Percentiles rank a stretch among this genome's conserved stretches.
These are phyloP conservation scores for Antrozous pallidus DNA, from an alignment of 2,797 vertebrate species.

Conservation along the genomic window DNA sequence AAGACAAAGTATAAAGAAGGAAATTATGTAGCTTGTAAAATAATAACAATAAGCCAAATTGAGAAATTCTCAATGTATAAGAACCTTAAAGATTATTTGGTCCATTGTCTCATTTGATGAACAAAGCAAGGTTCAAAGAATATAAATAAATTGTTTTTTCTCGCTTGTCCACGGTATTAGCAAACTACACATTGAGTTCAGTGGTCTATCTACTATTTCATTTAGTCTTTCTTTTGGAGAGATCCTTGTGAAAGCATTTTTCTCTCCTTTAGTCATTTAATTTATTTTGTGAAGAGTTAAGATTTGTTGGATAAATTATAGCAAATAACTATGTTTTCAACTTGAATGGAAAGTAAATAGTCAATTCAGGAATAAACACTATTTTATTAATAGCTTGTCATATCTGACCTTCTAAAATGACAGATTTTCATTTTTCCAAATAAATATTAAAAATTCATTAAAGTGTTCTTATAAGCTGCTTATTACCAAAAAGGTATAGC, in stretches of 20 bases:
- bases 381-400: conserved; percentile 78
- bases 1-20: conserved; percentile 5
- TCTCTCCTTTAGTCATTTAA: conserved; percentile 45
- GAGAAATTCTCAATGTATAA: neutral
- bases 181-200: neutral
- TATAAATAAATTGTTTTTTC: neutral
- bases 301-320: conserved; percentile 58
- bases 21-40: neutral
- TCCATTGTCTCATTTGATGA: neutral
- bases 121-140: neutral
- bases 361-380: conserved; percentile 52
- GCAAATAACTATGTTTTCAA: conserved; percentile 34
- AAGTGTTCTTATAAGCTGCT: conserved; percentile 75
- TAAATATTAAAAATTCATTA: conserved; percentile 81
- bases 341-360: conserved; percentile 73
- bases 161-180: neutral
- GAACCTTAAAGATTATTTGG: neutral
- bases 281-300: conserved; percentile 40
- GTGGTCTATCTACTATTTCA: neutral
- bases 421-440: conserved; percentile 78
- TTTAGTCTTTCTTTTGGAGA: neutral
- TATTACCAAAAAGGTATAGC: conserved; percentile 78
- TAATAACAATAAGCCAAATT: neutral
- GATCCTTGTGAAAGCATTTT: neutral
- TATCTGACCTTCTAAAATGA: conserved; percentile 79